These are phyloP conservation scores for Theodoxus fluviatilis DNA, from an alignment of 2,888 invertebrate species.

Conservation along the genomic window DNA sequence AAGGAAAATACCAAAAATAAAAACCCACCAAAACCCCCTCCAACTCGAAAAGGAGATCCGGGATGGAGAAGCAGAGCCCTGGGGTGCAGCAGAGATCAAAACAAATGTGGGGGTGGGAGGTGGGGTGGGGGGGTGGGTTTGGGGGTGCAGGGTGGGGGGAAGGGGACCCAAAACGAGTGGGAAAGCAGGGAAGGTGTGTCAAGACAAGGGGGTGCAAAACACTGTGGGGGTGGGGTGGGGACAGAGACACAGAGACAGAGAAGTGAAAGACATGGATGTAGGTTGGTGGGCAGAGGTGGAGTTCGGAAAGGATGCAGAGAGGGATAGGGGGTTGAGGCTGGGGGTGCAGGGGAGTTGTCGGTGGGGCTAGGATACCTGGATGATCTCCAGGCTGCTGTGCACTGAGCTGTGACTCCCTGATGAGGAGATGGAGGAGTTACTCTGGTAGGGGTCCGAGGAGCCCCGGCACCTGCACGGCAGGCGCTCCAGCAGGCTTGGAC, in stretches of 20 bases:
- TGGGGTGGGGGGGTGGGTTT: not conserved
- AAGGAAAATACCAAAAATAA: too few species aligned
- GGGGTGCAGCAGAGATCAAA: too few species aligned
- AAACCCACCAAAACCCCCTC: too few species aligned
- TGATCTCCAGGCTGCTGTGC: conserved; percentile 61
- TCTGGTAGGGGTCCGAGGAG: conserved; percentile 56
- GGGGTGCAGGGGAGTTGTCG: not conserved
- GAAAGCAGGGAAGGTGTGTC: conserved; percentile 7
- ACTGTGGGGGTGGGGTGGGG: not conserved
- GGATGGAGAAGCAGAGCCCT: too few species aligned
- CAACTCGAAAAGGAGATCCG: too few species aligned
- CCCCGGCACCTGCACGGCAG: conserved; percentile 49
- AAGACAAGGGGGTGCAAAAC: not conserved
- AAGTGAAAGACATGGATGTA: not conserved
- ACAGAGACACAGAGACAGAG: not conserved
- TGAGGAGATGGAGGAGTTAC: conserved; percentile 63
- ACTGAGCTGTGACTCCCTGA: conserved; percentile 61
- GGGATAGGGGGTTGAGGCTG: not conserved
- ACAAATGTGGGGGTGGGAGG: too few species aligned
- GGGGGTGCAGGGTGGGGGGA: not conserved
- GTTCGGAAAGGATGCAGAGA: not conserved
- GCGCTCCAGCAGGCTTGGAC: conserved; percentile 47
- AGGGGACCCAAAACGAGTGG: not conserved
- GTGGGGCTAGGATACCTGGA: conserved; percentile 58
- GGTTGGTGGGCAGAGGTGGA: not conserved